Conservation (phyloP, 2,113 vertebrate genomes). For the Solenodon paradoxus region DNA sequence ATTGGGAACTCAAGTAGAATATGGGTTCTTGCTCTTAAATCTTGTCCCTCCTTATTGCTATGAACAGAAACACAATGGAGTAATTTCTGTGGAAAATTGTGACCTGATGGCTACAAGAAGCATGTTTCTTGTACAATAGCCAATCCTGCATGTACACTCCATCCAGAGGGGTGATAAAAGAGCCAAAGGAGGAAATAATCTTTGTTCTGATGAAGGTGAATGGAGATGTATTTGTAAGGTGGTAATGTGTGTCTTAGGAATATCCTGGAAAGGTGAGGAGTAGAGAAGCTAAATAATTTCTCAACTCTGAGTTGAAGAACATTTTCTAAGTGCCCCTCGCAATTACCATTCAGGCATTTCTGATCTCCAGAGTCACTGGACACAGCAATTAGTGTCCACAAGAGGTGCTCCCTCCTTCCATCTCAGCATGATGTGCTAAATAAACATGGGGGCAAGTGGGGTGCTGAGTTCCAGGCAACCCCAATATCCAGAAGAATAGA, state of each 20-base stretch:
- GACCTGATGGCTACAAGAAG: neutral
- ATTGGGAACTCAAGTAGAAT: neutral
- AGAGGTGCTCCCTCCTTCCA: neutral
- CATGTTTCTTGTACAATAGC: neutral
- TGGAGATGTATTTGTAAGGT: neutral
- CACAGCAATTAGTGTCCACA: neutral
- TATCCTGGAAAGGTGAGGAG: neutral
- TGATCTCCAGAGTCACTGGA: neutral
- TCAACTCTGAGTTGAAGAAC: neutral
- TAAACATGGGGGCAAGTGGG: accelerated
- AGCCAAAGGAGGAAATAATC: neutral
- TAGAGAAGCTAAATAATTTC: neutral
- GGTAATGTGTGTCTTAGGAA: neutral
- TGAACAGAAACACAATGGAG: neutral
- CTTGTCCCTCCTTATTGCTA: neutral
- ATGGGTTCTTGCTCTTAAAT: neutral
- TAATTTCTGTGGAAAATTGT: neutral
- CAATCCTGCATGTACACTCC: neutral
- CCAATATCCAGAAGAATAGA: neutral
- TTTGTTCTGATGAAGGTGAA: neutral
- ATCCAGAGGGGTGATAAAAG: neutral
- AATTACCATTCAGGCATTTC: neutral
- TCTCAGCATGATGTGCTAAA: neutral
- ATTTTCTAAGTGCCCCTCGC: neutral
- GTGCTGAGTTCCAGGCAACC: neutral